A percentile compares a stretch with the other conserved stretches of the same genome.
Evolutionary conservation across 2,113 vertebrate species (phyloP).

Genomic region (Plotosus lineatus): DNA sequence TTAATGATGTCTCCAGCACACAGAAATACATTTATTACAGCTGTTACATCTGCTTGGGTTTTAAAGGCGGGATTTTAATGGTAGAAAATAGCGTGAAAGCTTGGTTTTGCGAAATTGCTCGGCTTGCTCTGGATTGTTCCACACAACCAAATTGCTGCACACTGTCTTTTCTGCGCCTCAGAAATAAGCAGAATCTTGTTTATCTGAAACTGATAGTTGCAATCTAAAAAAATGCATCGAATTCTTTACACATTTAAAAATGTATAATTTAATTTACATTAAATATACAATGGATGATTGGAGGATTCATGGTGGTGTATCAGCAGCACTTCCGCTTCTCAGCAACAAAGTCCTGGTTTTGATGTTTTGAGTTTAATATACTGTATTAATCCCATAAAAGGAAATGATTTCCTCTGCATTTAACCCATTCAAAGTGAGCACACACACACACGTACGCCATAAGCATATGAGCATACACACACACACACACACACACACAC

Average conservation of each 20-base stretch:
- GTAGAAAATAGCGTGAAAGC: background rate
- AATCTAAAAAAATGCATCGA: background rate
- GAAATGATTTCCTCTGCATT: too few species aligned
- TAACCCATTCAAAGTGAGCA: too few species aligned
- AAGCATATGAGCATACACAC: too few species aligned
- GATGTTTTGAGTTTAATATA: too few species aligned
- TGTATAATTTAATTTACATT: background rate
- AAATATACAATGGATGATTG: background rate
- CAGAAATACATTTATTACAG: conserved; percentile 14
- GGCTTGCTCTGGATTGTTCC: background rate
- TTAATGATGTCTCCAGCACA: background rate
- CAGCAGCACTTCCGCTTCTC: too few species aligned
- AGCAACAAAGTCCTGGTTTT: too few species aligned
- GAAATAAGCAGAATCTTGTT: background rate
- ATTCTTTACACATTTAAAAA: background rate
- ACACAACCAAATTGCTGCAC: background rate
- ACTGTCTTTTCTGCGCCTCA: background rate
- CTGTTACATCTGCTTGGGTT: background rate
- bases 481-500: too few species aligned
- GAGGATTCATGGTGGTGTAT: too few species aligned
- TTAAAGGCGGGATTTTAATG: conserved; percentile 33
- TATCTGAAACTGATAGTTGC: background rate
- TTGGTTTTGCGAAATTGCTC: background rate
- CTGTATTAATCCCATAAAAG: too few species aligned
- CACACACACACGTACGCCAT: too few species aligned